Percentiles rank a stretch among this genome's conserved stretches.
Evolutionary conservation across 2,113 vertebrate species (phyloP).

Genomic region (Serinus canaria): DNA sequence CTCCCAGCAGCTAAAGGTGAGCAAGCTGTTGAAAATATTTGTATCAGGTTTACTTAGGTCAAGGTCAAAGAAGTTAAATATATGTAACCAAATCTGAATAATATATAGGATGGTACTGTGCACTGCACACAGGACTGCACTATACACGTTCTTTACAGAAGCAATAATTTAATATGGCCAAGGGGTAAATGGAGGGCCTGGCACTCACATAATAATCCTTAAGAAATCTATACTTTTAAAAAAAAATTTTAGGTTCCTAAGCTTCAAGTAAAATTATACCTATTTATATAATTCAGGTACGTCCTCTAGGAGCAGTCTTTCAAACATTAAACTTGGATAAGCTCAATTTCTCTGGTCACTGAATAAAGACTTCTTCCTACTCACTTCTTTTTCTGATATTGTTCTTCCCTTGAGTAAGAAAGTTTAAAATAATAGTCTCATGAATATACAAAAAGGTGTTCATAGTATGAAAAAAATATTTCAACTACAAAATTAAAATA

Average conservation of each 20-base stretch:
- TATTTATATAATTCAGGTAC: background rate
- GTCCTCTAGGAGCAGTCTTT: background rate
- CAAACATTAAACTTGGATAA: background rate
- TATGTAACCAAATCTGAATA: conserved; percentile 46
- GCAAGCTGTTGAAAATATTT: conserved; percentile 43
- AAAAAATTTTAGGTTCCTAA: background rate
- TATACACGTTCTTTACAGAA: background rate
- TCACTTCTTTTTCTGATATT: background rate
- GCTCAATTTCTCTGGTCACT: background rate
- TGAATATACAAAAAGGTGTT: background rate
- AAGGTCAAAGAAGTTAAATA: conserved; percentile 63
- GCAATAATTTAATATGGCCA: background rate
- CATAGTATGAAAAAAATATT: background rate
- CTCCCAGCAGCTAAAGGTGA: background rate
- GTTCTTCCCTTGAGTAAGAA: conserved; percentile 16
- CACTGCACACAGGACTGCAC: background rate
- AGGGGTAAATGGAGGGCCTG: background rate
- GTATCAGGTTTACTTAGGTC: conserved; percentile 48
- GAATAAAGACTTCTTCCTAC: background rate
- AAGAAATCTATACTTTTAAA: background rate
- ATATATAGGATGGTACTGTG: background rate
- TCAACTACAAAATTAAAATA: background rate
- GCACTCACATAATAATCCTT: background rate
- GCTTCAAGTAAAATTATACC: background rate
- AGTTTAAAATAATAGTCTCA: conserved; percentile 37